Base-by-base conservation (phyloP, 2,888 invertebrate species). In the Chloroclysta siterata region DNA sequence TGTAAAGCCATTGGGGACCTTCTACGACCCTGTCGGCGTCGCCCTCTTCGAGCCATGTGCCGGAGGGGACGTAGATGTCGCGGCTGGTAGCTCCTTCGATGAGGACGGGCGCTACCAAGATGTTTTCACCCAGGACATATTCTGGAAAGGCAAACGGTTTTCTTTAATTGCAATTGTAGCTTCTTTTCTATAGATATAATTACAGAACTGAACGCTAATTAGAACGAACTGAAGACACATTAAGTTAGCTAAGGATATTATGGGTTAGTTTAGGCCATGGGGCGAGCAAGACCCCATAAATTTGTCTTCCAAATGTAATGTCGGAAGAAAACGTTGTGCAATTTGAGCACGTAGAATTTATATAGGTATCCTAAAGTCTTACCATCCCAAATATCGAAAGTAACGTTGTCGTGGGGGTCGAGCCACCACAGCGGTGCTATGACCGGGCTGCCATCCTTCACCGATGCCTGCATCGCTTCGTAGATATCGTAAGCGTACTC, bases 351-450 rank as follows among this genome's bases (percentile, higher is more conserved):
- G 36, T 22, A 22, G 22, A 22, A 22, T 22, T n/a, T n/a, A n/a
- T n/a, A n/a, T n/a, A n/a, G n/a, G n/a, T 11, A 11, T 39, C 36
- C 10, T 10, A 39, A 39, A 1, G 11, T n/a, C 83, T 81, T 83
- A 95, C 95, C 93, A 73, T 95, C 95, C 84, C 93, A 93, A 62
- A 94, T 93, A 55, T 80, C 76, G n/a, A 94, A 88, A 0, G 97
- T 95, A 15, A 90, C 90, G 28, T 81, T 76, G 76, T 97, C 96
- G 0, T 79, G 82, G 0, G 97, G 97, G 72, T 95, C 96, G 0
- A 96, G 79, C 97, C 97, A 98, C 98, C 98, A 98, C 42, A 98
- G 93, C 0, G 98, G 98, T 2, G 96, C 93, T 85, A 97, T 97
- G 11, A 97, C 94, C 0, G 97, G 97, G 2, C 94, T 91, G 0